Evolutionary conservation across 2,888 invertebrate genomes (phyloP), one percentile per base, ranked within the genome.

Genomic region (Leptopilina drosophilae): DNA sequence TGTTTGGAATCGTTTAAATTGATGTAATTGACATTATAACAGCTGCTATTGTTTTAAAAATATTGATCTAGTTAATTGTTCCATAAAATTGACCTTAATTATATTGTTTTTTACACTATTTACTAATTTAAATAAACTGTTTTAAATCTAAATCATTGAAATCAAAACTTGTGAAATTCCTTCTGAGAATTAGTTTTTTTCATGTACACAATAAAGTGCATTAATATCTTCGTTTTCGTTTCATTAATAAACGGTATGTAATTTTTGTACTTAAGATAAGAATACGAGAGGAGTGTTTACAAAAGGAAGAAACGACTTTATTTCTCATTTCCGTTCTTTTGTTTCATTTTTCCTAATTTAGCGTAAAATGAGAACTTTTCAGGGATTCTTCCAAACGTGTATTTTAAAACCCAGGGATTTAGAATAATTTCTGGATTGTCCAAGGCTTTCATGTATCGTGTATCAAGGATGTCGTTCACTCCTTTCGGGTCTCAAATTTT

Each of bases 251-350:
- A 49, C 12, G 11, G 11, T 62, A 7, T 62, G 15, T 20, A 62
- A 62, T 62, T 62, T 62, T 62, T 62, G 49, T 49, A 59, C 7
- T 20, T 62, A 20, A 62, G 62, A 15, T 20, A 62, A 20, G 62
- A 33, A 33, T 33, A 33, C 9, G 20, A 20, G 15, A 20, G 8
- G 20, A 62, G 62, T 62, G 20, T 62, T 62, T 62, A n/a, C 26
- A 33, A 12, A 64, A 64, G 64, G 40, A 64, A 33, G 64, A 12
- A 64, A 64, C 64, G 64, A 64, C 62, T 62, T 64, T 64, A 64
- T 40, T 26, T 64, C 64, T 64, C 64, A 64, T 64, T 64, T 64
- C 64, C 64, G 26, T 64, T 64, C 40, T 33, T 64, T 64, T 64
- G 26, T 26, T 64, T 64, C 64, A 12, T 14, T 33, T 64, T 12